Percentiles rank a stretch among this genome's conserved stretches.
Evolutionary conservation across 1,140 invertebrate genomes (phyloP).

Genomic region (Copidosoma floridanum): DNA sequence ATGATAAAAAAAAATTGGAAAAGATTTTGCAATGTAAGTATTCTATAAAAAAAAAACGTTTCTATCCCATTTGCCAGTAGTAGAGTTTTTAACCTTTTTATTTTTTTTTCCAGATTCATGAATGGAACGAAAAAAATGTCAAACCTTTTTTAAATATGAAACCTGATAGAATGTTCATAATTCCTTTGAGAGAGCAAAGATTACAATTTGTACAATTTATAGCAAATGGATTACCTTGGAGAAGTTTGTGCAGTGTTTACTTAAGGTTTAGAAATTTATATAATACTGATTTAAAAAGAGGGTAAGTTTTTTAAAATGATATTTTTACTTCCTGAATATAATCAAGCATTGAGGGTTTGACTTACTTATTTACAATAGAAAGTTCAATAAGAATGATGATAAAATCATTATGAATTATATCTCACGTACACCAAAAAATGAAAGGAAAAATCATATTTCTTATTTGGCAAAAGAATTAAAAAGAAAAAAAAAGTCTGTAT

Average conservation of each 20-base stretch:
- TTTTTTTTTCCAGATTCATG: conserved; percentile 33
- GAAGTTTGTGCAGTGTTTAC: conserved; percentile 44
- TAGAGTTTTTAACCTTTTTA: not conserved
- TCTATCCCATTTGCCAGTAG: conserved; percentile 1
- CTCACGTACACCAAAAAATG: not conserved
- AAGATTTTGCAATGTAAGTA: conserved; percentile 46
- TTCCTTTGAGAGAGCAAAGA: conserved; percentile 36
- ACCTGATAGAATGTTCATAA: conserved; percentile 19
- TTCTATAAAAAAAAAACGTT: not conserved
- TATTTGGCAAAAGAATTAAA: conserved; percentile 31
- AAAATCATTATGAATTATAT: conserved; percentile 31
- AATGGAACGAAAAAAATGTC: conserved; percentile 36
- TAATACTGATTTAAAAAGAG: not conserved
- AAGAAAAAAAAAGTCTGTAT: conserved; percentile 30
- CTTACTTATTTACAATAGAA: not conserved
- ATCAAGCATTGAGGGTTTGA: too few species aligned
- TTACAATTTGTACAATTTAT: conserved; percentile 47
- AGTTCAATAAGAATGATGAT: conserved; percentile 33
- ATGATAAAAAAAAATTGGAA: conserved; percentile 47
- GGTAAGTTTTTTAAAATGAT: conserved; percentile 19
- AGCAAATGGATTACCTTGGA: conserved; percentile 43
- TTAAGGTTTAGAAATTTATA: conserved; percentile 40
- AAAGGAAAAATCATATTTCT: conserved; percentile 8
- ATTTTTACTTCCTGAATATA: not conserved
- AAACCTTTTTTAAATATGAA: conserved; percentile 38